Base-by-base conservation (phyloP, 1,140 invertebrate species). In the Heliconius nattereri region DNA sequence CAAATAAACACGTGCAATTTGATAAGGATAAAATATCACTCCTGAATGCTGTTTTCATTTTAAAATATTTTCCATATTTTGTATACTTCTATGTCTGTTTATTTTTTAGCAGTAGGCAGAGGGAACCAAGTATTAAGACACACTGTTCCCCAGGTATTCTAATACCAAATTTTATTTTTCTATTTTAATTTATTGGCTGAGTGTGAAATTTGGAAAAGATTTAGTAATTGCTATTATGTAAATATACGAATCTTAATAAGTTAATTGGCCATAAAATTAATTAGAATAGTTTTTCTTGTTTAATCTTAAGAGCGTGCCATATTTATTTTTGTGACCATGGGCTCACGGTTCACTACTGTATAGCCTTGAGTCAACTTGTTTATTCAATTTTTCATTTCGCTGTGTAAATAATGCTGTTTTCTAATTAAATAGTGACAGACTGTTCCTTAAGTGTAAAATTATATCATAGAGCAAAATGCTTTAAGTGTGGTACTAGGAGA, bases 341-440 rank as follows among this genome's bases (percentile, higher is more conserved):
- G 40, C 23, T 78, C 76, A 78, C 32, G 76, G 76, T 32, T 37
- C 26, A 78, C 76, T 72, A 72, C 76, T 77, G 60, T 29, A 23
- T 32, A 52, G 45, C 76, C 76, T 78, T 78, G 66, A 45, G 71
- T 23, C 66, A 45, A 74, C 75, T 57, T 78, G 76, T 78, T 76
- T 78, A 71, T 78, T 71, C 29, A 72, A 49, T 78, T 76, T 71
- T 70, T 76, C 32, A 71, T 54, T 76, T 40, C 32, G 75, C 40
- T 26, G 7, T 66, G 75, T 76, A 76, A 76, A 76, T 11, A 76
- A 60, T 60, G 60, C 26, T 76, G 75, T 76, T 76, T 76, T 70
- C 35, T 37, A 37, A 49, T 74, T 52, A 66, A 66, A 66, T 16
- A 29, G 0, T 13, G 23, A 23, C 60, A 66, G 3, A 60, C 13